phyloP scores from a whole-genome alignment of 2,888 invertebrate genomes.

The Timema podura region DNA sequence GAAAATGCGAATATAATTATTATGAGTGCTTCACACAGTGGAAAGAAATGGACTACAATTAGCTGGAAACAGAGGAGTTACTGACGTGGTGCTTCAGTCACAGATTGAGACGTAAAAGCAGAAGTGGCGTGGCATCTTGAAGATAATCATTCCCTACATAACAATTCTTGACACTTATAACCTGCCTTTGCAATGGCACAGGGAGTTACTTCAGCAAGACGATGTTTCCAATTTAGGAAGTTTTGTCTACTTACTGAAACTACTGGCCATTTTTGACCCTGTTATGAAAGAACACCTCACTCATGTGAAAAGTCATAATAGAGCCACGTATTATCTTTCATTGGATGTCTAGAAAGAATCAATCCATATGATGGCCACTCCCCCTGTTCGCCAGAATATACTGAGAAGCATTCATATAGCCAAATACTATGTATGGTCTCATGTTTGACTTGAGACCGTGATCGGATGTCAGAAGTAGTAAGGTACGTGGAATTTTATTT shows the following conservation, averaged over 20 bases:
- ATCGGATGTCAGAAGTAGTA: constrained; percentile 28
- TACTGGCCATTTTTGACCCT: constrained; percentile 21
- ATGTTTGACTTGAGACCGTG: constrained; percentile 33
- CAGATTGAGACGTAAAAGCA: too few species aligned
- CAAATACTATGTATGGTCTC: constrained; percentile 33
- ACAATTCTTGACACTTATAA: too few species aligned
- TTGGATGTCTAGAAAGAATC: constrained; percentile 23
- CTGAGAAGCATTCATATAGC: constrained; percentile 31
- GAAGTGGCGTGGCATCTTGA: too few species aligned
- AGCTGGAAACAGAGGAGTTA: background rate
- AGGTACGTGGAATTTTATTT: constrained; percentile 30
- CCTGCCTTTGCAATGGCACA: too few species aligned
- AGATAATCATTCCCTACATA: too few species aligned
- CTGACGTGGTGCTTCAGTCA: too few species aligned
- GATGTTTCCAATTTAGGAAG: too few species aligned
- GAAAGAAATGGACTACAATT: background rate
- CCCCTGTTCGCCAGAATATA: constrained; percentile 21
- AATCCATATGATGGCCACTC: constrained; percentile 19
- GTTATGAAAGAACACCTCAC: constrained; percentile 20
- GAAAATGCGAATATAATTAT: background rate
- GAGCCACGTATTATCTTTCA: constrained; percentile 23
- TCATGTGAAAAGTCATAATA: constrained; percentile 16
- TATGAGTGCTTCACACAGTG: background rate
- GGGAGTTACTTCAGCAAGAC: too few species aligned
- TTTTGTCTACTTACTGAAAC: too few species aligned